Percentiles rank a stretch among this genome's conserved stretches.
phyloP scores from a whole-genome alignment of 2,888 invertebrate species.

The Bugula neritina region DNA sequence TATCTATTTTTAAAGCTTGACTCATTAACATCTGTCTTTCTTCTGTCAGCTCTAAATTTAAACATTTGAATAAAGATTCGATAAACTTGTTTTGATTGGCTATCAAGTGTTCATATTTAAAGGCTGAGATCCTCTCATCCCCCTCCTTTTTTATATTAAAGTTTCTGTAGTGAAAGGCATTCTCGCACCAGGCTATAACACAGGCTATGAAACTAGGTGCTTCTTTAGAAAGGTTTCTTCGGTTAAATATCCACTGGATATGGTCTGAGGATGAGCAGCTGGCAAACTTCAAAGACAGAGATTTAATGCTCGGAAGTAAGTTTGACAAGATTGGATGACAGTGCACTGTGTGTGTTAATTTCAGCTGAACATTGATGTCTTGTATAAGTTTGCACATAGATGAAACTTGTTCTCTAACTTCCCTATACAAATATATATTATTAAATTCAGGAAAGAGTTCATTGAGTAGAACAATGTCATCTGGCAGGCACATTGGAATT shows the following conservation, averaged over 20 bases:
- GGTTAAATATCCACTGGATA: background rate
- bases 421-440: constrained; percentile 1
- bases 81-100: background rate
- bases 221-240: background rate
- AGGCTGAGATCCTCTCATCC: background rate
- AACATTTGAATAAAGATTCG: background rate
- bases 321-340: background rate
- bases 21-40: background rate
- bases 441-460: background rate
- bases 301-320: background rate
- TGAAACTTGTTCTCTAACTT: background rate
- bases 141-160: background rate
- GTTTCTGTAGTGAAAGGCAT: background rate
- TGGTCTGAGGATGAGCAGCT: background rate
- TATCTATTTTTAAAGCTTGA: background rate
- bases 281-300: background rate
- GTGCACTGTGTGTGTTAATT: background rate
- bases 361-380: background rate
- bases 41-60: background rate
- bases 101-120: constrained; percentile 1
- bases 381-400: background rate
- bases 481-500: background rate
- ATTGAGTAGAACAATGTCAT: background rate
- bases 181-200: background rate
- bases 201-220: background rate